Percentiles rank a stretch among this genome's conserved stretches.
These are phyloP conservation scores for Bombus superbus DNA, from an alignment of 1,140 invertebrate genomes.

Conservation along the genomic window DNA sequence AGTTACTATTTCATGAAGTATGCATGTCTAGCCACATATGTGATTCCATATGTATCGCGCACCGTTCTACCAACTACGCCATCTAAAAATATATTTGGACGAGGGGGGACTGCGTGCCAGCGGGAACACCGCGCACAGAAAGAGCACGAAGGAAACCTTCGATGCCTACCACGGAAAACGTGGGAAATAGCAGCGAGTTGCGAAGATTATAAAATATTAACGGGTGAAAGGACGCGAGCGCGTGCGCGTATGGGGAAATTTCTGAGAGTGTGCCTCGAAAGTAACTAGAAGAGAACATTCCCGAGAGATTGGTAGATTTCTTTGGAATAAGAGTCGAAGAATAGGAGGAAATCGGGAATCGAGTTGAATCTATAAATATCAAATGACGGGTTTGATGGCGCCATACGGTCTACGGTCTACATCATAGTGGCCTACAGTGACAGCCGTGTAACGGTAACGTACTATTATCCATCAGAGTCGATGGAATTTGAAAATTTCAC, in stretches of 20 bases:
- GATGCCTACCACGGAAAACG: not conserved
- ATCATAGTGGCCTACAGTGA: not conserved
- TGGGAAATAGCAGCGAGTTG: not conserved
- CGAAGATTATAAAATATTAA: not conserved
- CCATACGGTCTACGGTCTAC: not conserved
- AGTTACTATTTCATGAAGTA: conserved; percentile 46
- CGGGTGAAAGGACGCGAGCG: not conserved
- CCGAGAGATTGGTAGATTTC: not conserved
- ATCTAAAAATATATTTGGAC: conserved; percentile 27
- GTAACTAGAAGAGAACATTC: not conserved
- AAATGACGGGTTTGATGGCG: not conserved
- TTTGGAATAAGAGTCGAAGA: not conserved
- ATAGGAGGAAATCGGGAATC: not conserved
- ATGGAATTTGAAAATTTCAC: not conserved
- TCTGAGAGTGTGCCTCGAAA: not conserved
- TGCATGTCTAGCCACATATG: conserved; percentile 40
- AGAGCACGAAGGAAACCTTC: not conserved
- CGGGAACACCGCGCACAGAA: no score
- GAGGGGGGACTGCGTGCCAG: not conserved
- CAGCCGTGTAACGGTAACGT: no score
- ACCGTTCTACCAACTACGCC: not conserved
- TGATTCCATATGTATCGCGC: conserved; percentile 34
- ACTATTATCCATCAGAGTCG: not conserved
- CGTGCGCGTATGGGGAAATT: not conserved
- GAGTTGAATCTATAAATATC: not conserved